Conservation (phyloP, 2,888 invertebrate genomes). For the Unio delphinus region DNA sequence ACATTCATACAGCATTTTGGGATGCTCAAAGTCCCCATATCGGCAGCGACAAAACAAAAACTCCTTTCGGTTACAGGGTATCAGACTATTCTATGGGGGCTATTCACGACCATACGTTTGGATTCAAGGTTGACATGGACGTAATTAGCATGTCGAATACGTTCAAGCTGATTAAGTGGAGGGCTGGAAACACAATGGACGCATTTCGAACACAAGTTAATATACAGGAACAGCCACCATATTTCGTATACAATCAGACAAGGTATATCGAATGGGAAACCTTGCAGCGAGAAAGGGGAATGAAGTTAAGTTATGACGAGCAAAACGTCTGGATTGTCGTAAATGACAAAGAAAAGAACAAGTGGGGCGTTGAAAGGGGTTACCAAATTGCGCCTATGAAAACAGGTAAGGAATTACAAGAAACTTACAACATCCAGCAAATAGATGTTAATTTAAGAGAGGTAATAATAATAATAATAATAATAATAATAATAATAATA, state of each 20-base stretch:
- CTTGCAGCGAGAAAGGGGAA: conserved; percentile 20
- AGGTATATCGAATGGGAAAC: conserved; percentile 35
- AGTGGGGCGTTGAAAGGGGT: conserved; percentile 37
- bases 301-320: conserved; percentile 14
- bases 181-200: conserved; percentile 24
- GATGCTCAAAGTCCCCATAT: conserved; percentile 29
- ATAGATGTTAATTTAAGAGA: too few species aligned
- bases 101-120: conserved; percentile 42
- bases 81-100: conserved; percentile 29
- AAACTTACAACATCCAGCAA: conserved; percentile 1
- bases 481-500: too few species aligned
- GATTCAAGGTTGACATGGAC: conserved; percentile 46
- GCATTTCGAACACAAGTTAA: conserved; percentile 25
- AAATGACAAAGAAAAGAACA: conserved; percentile 39
- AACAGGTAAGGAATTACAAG: conserved; percentile 7
- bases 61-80: conserved; percentile 38
- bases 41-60: conserved; percentile 17
- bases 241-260: conserved; percentile 38
- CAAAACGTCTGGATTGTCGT: conserved; percentile 38
- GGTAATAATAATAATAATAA: too few species aligned
- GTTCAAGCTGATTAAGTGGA: conserved; percentile 38
- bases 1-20: conserved; percentile 36
- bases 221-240: conserved; percentile 18
- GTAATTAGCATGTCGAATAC: conserved; percentile 32
- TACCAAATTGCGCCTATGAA: conserved; percentile 29